phyloP scores from a whole-genome alignment of 1,140 invertebrate species.

The Sycophaga agraensis region DNA sequence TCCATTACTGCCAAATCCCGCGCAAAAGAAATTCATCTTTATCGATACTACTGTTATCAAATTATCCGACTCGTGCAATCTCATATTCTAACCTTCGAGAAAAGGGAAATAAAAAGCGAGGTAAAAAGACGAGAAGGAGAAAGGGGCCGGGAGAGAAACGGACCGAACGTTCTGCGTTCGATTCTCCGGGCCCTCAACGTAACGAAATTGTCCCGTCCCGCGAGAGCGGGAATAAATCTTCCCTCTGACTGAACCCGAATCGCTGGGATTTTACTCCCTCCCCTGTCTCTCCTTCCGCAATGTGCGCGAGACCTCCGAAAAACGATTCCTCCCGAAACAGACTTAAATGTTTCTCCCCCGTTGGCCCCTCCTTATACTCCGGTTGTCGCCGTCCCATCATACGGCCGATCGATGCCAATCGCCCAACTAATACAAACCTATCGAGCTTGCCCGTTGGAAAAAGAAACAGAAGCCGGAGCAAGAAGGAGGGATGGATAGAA shows the following conservation, averaged over 20 bases:
- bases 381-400: neutral
- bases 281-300: too few species aligned
- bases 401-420: conserved; percentile 2
- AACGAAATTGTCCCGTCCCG: conserved; percentile 20
- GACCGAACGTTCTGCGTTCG: conserved; percentile 4
- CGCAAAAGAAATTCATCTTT: too few species aligned
- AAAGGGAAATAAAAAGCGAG: too few species aligned
- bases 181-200: conserved; percentile 14
- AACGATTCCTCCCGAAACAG: conserved; percentile 9
- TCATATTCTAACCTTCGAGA: too few species aligned
- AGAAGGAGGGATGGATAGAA: too few species aligned
- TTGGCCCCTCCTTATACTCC: too few species aligned
- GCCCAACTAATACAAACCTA: neutral
- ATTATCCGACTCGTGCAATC: too few species aligned
- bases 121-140: too few species aligned
- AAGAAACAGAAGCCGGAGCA: too few species aligned
- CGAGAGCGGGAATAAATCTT: conserved; percentile 20
- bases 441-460: neutral
- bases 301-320: neutral
- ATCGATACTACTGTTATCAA: too few species aligned
- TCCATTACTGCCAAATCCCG: too few species aligned
- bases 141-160: too few species aligned
- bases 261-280: conserved; percentile 9
- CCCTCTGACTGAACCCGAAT: conserved; percentile 9
- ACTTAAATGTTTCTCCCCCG: conserved; percentile 13